phyloP scores from a whole-genome alignment of 2,888 invertebrate genomes.

The Xestia sexstrigata region DNA sequence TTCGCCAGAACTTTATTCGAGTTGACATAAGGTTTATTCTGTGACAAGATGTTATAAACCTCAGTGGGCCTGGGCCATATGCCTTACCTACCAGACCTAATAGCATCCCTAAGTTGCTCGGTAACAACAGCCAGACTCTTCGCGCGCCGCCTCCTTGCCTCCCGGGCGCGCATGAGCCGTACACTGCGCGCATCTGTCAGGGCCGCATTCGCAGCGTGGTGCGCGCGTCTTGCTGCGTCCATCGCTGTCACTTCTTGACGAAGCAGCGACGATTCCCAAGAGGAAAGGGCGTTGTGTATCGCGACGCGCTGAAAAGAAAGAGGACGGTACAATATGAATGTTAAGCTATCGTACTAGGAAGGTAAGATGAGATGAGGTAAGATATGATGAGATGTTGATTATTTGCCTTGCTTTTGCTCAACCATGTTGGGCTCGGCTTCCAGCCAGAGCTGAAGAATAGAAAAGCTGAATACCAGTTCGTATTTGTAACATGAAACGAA shows the following conservation, averaged over 20 bases:
- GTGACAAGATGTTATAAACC: background rate
- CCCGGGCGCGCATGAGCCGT: slow-evolving; percentile 71
- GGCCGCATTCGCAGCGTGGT: slow-evolving; percentile 75
- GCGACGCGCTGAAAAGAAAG: slow-evolving; percentile 77
- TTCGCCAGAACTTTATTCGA: background rate
- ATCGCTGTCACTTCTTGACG: slow-evolving; percentile 77
- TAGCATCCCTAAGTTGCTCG: slow-evolving; percentile 79
- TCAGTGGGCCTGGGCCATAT: background rate
- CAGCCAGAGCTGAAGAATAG: background rate
- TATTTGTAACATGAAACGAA: background rate
- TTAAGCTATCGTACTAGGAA: background rate
- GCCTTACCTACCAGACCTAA: slow-evolving; percentile 60
- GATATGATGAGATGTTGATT: background rate
- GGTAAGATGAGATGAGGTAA: background rate
- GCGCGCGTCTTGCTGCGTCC: slow-evolving; percentile 76
- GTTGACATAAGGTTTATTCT: background rate
- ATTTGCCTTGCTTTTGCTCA: background rate
- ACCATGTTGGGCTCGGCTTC: background rate
- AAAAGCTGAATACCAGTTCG: background rate
- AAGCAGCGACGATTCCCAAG: slow-evolving; percentile 78
- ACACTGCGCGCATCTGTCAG: slow-evolving; percentile 72
- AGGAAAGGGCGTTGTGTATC: slow-evolving; percentile 80
- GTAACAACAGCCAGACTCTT: slow-evolving; percentile 77
- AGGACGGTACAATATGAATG: background rate
- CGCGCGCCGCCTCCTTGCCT: slow-evolving; percentile 67